These are phyloP conservation scores for Steinernema khuongi DNA, from an alignment of 1,140 invertebrate species.

Conservation along the genomic window DNA sequence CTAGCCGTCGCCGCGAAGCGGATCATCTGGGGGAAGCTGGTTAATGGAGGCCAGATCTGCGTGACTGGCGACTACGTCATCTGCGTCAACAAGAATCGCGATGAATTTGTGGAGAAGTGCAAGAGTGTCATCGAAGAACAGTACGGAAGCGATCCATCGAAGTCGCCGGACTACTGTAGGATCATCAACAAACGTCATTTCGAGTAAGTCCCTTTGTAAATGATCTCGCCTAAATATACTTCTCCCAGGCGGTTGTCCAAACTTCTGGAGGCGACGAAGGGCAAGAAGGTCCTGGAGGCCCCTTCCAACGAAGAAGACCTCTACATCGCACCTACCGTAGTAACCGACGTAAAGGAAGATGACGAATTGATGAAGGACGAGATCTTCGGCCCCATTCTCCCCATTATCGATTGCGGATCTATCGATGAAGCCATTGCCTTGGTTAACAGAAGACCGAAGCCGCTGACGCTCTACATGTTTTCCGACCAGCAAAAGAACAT, in stretches of 20 bases:
- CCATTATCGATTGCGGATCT: conserved; percentile 22
- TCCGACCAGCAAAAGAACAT: conserved; percentile 17
- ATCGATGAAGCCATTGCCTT: conserved; percentile 27
- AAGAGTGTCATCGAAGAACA: conserved; percentile 70
- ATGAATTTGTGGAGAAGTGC: conserved; percentile 18
- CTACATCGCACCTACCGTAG: conserved; percentile 44
- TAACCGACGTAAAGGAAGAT: conserved; percentile 34
- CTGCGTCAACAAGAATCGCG: conserved; percentile 11
- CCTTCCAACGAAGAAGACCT: conserved; percentile 41
- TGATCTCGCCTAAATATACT: background rate
- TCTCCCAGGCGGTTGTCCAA: conserved; percentile 34
- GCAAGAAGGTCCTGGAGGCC: conserved; percentile 33
- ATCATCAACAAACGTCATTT: conserved; percentile 80
- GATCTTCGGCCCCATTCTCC: conserved; percentile 35
- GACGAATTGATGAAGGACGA: conserved; percentile 54
- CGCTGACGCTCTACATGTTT: conserved; percentile 32
- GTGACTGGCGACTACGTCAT: conserved; percentile 93
- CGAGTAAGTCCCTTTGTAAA: conserved; percentile 42
- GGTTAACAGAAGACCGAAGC: conserved; percentile 24
- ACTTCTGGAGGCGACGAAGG: conserved; percentile 30
- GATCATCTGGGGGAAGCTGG: conserved; percentile 86
- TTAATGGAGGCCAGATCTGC: conserved; percentile 90
- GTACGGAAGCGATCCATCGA: conserved; percentile 74
- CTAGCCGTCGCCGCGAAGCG: conserved; percentile 62
- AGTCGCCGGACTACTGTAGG: conserved; percentile 74